These are phyloP conservation scores for Parnassius orleans DNA, from an alignment of 2,888 invertebrate genomes.

Conservation along the genomic window DNA sequence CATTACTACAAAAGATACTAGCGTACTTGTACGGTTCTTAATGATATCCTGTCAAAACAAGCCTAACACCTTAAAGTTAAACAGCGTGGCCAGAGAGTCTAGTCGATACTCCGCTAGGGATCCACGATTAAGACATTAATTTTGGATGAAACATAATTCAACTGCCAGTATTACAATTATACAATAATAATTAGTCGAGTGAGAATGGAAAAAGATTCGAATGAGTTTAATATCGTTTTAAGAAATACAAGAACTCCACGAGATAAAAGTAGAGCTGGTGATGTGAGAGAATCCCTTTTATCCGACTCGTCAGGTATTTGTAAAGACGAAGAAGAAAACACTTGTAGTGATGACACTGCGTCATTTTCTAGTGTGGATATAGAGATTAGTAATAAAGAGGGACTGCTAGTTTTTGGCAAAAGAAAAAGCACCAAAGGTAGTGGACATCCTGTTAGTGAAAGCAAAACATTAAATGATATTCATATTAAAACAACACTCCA, in stretches of 20 bases:
- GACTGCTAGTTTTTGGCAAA: conserved; percentile 19
- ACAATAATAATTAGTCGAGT: conserved; percentile 47
- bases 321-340: conserved; percentile 65
- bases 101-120: conserved; percentile 78
- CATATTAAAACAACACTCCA: conserved; percentile 46
- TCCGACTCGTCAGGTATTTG: conserved; percentile 76
- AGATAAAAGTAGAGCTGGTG: conserved; percentile 43
- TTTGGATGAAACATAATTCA: conserved; percentile 40
- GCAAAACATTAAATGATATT: conserved; percentile 33
- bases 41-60: conserved; percentile 80
- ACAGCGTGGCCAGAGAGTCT: conserved; percentile 74
- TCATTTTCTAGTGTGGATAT: conserved; percentile 69
- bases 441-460: conserved; percentile 37
- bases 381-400: conserved; percentile 53
- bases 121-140: conserved; percentile 81
- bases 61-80: conserved; percentile 72
- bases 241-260: conserved; percentile 59
- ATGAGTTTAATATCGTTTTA: conserved; percentile 47
- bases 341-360: conserved; percentile 52
- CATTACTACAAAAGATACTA: conserved; percentile 38
- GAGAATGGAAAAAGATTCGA: conserved; percentile 57
- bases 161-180: conserved; percentile 63
- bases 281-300: conserved; percentile 63
- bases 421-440: not conserved
- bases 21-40: conserved; percentile 64